phyloP scores from a whole-genome alignment of 53 echinoderm and acorn worm species.

The Henricia sp. region DNA sequence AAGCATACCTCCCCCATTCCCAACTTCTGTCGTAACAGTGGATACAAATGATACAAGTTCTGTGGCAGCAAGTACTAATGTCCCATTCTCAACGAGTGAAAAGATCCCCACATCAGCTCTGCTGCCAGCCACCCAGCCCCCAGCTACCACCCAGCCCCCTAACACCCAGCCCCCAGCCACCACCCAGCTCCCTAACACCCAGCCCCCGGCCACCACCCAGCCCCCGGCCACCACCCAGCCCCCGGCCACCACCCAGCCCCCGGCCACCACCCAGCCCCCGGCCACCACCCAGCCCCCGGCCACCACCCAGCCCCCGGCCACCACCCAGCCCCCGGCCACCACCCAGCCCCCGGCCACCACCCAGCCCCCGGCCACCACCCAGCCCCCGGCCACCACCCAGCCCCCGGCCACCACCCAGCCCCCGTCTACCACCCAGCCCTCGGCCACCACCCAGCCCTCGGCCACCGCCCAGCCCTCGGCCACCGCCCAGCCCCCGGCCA shows the following conservation, averaged over 20 bases:
- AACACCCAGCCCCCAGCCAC: not conserved
- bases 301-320: slow-evolving; percentile 9
- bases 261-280: slow-evolving; percentile 3
- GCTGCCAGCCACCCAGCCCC: not conserved
- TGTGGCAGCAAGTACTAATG: too few relatives aligned
- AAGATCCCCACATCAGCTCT: too few relatives aligned
- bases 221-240: slow-evolving; percentile 15
- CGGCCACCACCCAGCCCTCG: slow-evolving; percentile 2
- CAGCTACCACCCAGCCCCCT: not conserved
- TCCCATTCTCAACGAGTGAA: too few relatives aligned
- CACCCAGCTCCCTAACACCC: slow-evolving; percentile 7
- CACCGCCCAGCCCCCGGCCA: not conserved
- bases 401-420: slow-evolving; percentile 9
- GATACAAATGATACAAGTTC: too few relatives aligned
- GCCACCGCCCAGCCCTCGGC: not conserved
- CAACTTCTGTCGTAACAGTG: too few relatives aligned
- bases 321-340: slow-evolving; percentile 20
- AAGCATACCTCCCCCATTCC: not conserved
- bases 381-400: not conserved
- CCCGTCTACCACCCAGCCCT: not conserved
- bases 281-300: not conserved
- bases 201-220: not conserved
- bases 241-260: slow-evolving; percentile 37
- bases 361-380: slow-evolving; percentile 1
- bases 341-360: slow-evolving; percentile 14